Base-by-base conservation (phyloP, 2,888 invertebrate genomes). In the Thecophora atra region DNA sequence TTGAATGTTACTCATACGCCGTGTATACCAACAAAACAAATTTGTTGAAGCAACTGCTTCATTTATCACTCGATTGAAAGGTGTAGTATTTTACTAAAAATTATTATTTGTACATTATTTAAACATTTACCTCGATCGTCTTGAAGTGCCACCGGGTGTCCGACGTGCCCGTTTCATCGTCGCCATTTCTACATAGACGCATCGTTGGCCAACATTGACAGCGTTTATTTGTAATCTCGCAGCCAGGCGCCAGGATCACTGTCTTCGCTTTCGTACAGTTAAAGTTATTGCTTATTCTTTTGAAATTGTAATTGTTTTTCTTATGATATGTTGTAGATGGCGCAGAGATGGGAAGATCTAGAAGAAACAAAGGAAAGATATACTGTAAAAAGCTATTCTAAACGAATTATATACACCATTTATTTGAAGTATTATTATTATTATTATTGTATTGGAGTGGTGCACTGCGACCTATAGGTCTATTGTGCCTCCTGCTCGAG, bases 141-240 rank as follows among this genome's bases (percentile, higher is more conserved):
- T 81, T 83, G 75, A 86, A 86, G 74, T 86, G 86, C 86, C 86
- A 86, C 80, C 84, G 81, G 21, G 82, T 82, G 70, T 83, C 82
- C 76, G 81, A 81, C 73, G 83, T 78, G n/a, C 83, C 28, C 15
- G 72, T 76, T 3, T 74, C 74, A 47, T 76, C 73, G 42, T 73
- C 74, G 71, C 84, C 82, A 74, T 80, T 83, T 71, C 80, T 83
- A 78, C 86, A 86, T 75, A 85, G 79, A 74, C 81, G 82, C 80
- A 85, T 81, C 74, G 80, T 79, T 70, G 86, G 85, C 87, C 87
- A 86, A 77, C 86, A 86, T 72, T 86, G 84, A 78, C 86, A 86
- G 68, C 82, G 84, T 77, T 86, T 85, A 77, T 86, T 86, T 73
- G 86, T 85, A 72, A 86, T 86, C 80, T 86, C 86, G 80, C 86